Evolutionary conservation across 2,888 invertebrate genomes (phyloP).

Genomic region (Mythimna vitellina): DNA sequence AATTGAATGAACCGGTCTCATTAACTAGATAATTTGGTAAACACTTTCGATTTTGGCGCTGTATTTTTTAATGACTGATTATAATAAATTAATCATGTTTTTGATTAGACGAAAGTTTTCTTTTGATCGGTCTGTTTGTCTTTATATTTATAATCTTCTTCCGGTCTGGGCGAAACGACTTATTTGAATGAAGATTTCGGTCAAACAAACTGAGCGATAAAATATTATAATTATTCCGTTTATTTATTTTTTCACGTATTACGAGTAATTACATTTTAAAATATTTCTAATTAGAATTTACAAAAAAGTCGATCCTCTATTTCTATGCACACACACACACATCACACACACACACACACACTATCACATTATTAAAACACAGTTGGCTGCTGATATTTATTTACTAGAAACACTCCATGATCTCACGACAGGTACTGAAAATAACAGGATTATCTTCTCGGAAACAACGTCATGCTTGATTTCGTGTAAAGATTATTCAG

Average conservation of each 20-base stretch:
- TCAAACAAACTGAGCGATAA: too few relatives aligned
- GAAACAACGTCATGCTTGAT: slow-evolving; percentile 26
- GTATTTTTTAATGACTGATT: slow-evolving; percentile 32
- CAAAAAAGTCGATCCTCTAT: neutral
- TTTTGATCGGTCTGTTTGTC: slow-evolving; percentile 6
- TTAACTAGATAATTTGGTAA: slow-evolving; percentile 54
- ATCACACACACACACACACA: too few relatives aligned
- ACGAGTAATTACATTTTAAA: too few relatives aligned
- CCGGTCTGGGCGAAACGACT: neutral
- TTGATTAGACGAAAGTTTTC: slow-evolving; percentile 30
- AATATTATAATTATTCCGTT: too few relatives aligned
- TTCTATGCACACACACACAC: too few relatives aligned
- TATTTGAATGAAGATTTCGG: neutral
- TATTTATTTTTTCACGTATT: too few relatives aligned
- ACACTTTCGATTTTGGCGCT: slow-evolving; percentile 60
- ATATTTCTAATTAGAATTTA: neutral
- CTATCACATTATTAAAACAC: slow-evolving; percentile 20
- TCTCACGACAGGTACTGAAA: slow-evolving; percentile 11
- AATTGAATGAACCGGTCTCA: slow-evolving; percentile 61
- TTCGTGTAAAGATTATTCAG: slow-evolving; percentile 22
- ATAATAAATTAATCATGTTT: slow-evolving; percentile 35
- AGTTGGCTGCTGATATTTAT: slow-evolving; percentile 11
- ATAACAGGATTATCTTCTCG: slow-evolving; percentile 15
- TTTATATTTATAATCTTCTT: neutral
- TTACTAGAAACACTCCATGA: slow-evolving; percentile 6